A percentile compares a stretch with the other conserved stretches of the same genome.
These are phyloP conservation scores for cat (Felis catus) DNA, from an alignment of 2,113 vertebrate species.

Conservation along the genomic window F.catus_Fca126_mat1.0 CM031419.1:11843501-11844000, in stretches of 20 bases:
- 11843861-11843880: neutral
- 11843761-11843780: neutral
- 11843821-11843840: neutral
- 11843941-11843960: neutral
- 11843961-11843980: neutral
- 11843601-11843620: too few relatives aligned
- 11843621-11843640: too few relatives aligned
- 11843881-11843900: neutral
- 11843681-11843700: too few relatives aligned
- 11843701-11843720: too few relatives aligned
- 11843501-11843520: too few relatives aligned
- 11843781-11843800: neutral
- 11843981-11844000: neutral
- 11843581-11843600: too few relatives aligned
- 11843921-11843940: neutral
- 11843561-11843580: too few relatives aligned
- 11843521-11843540: too few relatives aligned
- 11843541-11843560: too few relatives aligned
- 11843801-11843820: neutral
- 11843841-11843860: neutral
- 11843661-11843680: too few relatives aligned
- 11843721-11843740: too few relatives aligned
- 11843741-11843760: neutral
- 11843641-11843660: too few relatives aligned
- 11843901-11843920: neutral